phyloP scores from a whole-genome alignment of 1,140 invertebrate genomes.

The Heliothis virescens region DNA sequence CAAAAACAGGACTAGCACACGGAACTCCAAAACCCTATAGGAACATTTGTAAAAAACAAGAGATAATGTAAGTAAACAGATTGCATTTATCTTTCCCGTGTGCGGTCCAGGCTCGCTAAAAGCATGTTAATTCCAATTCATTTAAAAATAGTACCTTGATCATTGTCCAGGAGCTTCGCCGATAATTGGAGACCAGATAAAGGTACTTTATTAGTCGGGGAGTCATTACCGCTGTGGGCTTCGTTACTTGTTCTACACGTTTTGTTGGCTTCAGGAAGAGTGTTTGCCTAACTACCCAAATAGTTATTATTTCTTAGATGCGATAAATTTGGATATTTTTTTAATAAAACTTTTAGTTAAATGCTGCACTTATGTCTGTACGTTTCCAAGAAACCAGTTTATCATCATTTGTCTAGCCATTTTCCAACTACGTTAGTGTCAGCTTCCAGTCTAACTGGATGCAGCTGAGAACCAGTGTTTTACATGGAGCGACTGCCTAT shows the following conservation, averaged over 20 bases:
- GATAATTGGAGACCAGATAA: conserved; percentile 39
- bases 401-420: too few relatives aligned
- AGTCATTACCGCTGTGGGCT: neutral
- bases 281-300: too few relatives aligned
- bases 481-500: too few relatives aligned
- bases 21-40: neutral
- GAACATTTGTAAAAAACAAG: conserved; percentile 20
- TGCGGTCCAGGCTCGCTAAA: conserved; percentile 52
- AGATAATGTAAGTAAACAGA: conserved; percentile 47
- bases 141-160: conserved; percentile 31
- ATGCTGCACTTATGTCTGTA: too few relatives aligned
- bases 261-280: neutral
- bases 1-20: too few relatives aligned
- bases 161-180: conserved; percentile 22
- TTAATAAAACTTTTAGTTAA: too few relatives aligned
- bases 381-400: too few relatives aligned
- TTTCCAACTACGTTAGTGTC: too few relatives aligned
- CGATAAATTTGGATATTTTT: too few relatives aligned
- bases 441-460: too few relatives aligned
- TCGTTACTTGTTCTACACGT: neutral
- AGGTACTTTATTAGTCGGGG: conserved; percentile 24
- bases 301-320: too few relatives aligned
- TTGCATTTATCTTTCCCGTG: conserved; percentile 46
- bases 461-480: too few relatives aligned
- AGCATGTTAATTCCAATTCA: conserved; percentile 49